Evolutionary conservation across 2,113 vertebrate species (phyloP), one percentile per base, ranked within the genome.

Genomic region (Dicerorhinus sumatrensis): DNA sequence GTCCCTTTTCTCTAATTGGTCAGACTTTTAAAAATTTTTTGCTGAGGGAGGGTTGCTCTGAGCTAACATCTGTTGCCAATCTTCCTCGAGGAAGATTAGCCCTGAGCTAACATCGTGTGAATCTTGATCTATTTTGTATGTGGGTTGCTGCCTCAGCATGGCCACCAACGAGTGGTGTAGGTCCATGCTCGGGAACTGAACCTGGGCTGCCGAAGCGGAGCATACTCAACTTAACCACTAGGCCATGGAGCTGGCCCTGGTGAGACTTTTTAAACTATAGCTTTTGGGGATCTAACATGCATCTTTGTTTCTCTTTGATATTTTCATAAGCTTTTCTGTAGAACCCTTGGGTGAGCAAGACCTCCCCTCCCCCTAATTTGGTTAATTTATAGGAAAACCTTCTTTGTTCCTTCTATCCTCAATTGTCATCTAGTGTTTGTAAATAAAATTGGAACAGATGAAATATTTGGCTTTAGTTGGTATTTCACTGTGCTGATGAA

Each of bases 401-500:
- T 62, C 29, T 80, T 79, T 62, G 18, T 16, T 77, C 16, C 2
- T 65, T 73, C 48, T 87, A 2, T 82, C 36, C 29, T 82, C 67
- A 88, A 13, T 16, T 75, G 14, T 93, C 86, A 89, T 33, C 14
- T 70, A 27, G 27, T 82, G 54, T 92, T 95, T 92, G 46, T 94
- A 95, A 94, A 86, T 89, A 91, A 73, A 94, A 51, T 27, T 73
- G 29, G 10, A 79, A 39, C 25, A 85, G 39, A 70, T 87, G 27
- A 79, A 90, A 69, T 79, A 56, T 86, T 97, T 86, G 62, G 39
- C 54, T 92, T 92, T 75, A 6, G 51, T 48, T 67, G 73, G 17
- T 42, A 75, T 97, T 93, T 97, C 54, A 77, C 14, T 69, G 27
- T 90, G n/a, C 10, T 69, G 75, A 75, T 75, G 16, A 95, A 95